Evolutionary conservation across 92 coral and sea anemone species (phyloP), one percentile per base, ranked within the genome.

Genomic region (Isaurus tuberculatus): DNA sequence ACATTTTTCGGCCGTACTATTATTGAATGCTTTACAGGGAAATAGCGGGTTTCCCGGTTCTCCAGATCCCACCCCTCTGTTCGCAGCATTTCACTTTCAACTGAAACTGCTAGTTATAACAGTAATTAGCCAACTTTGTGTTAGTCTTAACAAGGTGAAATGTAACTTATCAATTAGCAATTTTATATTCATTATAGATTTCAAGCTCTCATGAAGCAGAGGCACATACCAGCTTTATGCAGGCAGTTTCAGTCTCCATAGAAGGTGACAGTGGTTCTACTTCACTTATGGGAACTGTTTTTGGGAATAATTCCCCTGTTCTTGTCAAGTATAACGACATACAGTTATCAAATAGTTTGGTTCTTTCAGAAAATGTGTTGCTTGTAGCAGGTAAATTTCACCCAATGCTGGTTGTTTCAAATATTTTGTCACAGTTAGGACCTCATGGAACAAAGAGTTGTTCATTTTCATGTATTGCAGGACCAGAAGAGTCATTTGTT

Each of bases 221-320:
- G 42, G 74, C 51, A 15, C 75, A 40, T 17, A 40, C 69, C 17
- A 85, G 84, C 23, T 94, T 85, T 32, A 30, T 86, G 20, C 40
- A 64, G 28, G 91, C 94, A 61, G 75, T 97, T 14, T 88, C 98
- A 37, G 85, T 97, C 51, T 75, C 75, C 10, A 64, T 89, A 46
- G 73, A 83, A 57, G 70, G 88, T 32, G 86, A 84, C n/a, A 77
- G 78, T 51, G 88, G 92, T 37, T 87, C 74, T 70, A 86, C 85
- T 23, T 72, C 87, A 8, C 40, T 95, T 19, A 83, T 84, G 33
- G 99, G 97, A 42, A 81, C 94, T 46, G 90, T 92, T 33, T 84
- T 94, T 57, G 99, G 98, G 13, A 57, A 84, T 33, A 90, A 80
- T 72, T 75, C 75, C 4, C 98, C 98, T 15, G 92, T 85, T 60